Evolutionary conservation across 2,888 invertebrate species (phyloP).

Genomic region (Eilema griseolum): DNA sequence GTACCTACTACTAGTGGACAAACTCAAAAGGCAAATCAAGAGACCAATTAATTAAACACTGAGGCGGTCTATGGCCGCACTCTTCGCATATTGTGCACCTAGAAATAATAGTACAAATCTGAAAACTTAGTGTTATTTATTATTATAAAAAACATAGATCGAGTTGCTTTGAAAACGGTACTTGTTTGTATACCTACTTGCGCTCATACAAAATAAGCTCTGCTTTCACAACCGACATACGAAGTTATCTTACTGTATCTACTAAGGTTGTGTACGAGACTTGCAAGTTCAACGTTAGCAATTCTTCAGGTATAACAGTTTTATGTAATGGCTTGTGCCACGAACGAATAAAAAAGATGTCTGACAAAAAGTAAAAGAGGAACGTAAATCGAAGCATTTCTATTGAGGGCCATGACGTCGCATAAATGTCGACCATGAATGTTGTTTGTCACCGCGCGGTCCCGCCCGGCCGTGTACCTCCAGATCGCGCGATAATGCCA

Average conservation of each 20-base stretch:
- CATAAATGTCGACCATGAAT: slow-evolving; percentile 81
- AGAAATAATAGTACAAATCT: no score
- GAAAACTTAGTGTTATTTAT: background rate
- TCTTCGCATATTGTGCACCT: background rate
- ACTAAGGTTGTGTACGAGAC: slow-evolving; percentile 1
- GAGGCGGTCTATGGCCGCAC: background rate
- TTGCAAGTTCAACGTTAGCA: slow-evolving; percentile 29
- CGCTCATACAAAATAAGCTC: background rate
- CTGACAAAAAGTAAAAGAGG: slow-evolving; percentile 72
- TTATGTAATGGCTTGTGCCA: slow-evolving; percentile 63
- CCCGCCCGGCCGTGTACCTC: slow-evolving; percentile 49
- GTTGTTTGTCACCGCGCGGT: slow-evolving; percentile 82
- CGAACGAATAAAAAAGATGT: slow-evolving; percentile 70
- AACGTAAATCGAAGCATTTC: slow-evolving; percentile 81
- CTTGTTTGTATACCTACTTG: no score
- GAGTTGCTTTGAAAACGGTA: no score
- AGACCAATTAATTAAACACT: no score
- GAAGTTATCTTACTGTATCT: slow-evolving; percentile 6
- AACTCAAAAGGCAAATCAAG: background rate
- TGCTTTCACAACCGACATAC: background rate
- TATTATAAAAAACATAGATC: no score
- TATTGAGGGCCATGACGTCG: slow-evolving; percentile 83
- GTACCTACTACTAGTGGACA: no score
- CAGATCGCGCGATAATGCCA: slow-evolving; percentile 73
- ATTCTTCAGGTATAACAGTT: slow-evolving; percentile 52